Conservation (phyloP, 2,113 vertebrate species). For the Maylandia zebra region DNA sequence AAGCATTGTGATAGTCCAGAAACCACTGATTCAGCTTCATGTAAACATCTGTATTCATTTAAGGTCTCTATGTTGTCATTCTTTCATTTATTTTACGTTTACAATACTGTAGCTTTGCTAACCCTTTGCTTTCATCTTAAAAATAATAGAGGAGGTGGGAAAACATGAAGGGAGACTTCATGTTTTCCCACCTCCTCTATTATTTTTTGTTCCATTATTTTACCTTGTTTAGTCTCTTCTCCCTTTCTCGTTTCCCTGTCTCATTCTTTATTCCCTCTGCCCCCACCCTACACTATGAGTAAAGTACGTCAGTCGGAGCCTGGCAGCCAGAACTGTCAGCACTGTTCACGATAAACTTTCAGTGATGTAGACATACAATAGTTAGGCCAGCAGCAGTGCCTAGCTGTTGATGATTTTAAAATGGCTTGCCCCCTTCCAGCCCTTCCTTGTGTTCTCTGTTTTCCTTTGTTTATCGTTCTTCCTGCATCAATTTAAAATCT, state of each 20-base stretch:
- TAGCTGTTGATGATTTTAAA: constrained; percentile 15
- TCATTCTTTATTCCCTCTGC: background rate
- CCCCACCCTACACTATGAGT: constrained; percentile 30
- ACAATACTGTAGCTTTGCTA: background rate
- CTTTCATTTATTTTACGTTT: background rate
- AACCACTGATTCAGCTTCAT: constrained; percentile 44
- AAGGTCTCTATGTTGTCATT: background rate
- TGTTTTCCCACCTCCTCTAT: background rate
- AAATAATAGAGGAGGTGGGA: too few relatives aligned
- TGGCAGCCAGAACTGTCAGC: constrained; percentile 68
- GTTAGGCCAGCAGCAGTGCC: constrained; percentile 57
- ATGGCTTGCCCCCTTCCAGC: background rate
- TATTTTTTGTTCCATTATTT: background rate
- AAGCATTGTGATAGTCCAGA: constrained; percentile 4
- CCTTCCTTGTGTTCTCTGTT: background rate
- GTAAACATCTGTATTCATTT: background rate
- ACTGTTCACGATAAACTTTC: constrained; percentile 63
- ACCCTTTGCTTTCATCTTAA: background rate
- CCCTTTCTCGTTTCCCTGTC: background rate
- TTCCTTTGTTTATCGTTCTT: background rate
- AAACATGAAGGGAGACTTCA: background rate
- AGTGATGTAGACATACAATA: constrained; percentile 65
- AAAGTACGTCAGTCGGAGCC: constrained; percentile 45
- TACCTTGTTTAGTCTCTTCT: background rate
- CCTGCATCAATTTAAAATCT: background rate